Conservation (phyloP, 2,113 vertebrate species). For the Hippocampus barbouri region DNA sequence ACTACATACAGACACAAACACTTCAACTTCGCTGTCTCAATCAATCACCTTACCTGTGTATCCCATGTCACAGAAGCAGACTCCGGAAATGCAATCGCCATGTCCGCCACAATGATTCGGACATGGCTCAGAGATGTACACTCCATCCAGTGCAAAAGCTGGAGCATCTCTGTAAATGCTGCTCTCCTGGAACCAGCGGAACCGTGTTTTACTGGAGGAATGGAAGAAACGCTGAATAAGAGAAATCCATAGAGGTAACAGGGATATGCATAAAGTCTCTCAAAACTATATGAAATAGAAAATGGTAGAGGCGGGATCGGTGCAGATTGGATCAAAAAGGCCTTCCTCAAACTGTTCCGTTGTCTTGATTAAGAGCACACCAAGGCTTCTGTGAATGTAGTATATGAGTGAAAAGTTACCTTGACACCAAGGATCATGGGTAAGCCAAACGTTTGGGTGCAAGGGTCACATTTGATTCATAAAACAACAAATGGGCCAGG, state of each 20-base stretch:
- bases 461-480: no score
- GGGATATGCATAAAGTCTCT: no score
- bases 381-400: no score
- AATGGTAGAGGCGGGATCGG: no score
- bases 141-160: constrained; percentile 87
- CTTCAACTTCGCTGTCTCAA: background rate
- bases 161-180: constrained; percentile 83
- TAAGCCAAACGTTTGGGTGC: no score
- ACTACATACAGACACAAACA: background rate
- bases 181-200: constrained; percentile 98
- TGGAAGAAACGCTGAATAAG: background rate
- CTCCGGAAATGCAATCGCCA: constrained; percentile 92
- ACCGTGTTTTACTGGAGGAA: constrained; percentile 86
- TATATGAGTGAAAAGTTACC: no score
- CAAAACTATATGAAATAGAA: no score
- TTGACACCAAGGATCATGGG: no score
- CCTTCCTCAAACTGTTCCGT: background rate
- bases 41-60: constrained; percentile 79
- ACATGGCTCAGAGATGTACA: constrained; percentile 96
- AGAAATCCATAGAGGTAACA: no score
- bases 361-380: background rate
- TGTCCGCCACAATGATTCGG: constrained; percentile 91
- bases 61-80: constrained; percentile 97
- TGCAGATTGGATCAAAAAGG: background rate
- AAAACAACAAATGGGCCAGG: no score